These are phyloP conservation scores for Pipistrellus pipistrellus DNA, from an alignment of 2,797 vertebrate genomes.

Conservation along the genomic window DNA sequence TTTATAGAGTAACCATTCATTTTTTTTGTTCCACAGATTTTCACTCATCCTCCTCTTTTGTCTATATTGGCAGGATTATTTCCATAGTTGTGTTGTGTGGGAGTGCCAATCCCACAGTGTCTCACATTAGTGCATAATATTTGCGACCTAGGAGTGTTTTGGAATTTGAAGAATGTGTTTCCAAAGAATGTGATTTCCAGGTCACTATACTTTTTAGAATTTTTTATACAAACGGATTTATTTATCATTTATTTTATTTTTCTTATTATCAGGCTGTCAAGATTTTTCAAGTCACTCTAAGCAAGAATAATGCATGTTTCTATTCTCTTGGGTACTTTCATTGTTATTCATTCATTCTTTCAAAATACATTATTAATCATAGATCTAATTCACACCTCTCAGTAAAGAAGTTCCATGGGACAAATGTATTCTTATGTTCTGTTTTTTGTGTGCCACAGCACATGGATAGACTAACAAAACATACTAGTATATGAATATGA, in stretches of 20 bases:
- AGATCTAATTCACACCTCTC: neutral
- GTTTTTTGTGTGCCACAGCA: neutral
- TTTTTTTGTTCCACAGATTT: neutral
- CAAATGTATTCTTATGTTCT: neutral
- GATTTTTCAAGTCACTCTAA: neutral
- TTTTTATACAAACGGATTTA: neutral
- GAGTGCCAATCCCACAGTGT: fast-evolving
- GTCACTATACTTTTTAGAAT: neutral
- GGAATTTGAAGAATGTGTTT: neutral
- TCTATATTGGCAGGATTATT: neutral
- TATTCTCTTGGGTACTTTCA: neutral
- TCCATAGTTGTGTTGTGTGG: neutral
- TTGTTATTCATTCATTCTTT: neutral
- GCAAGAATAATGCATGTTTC: neutral
- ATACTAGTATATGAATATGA: neutral
- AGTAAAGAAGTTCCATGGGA: neutral
- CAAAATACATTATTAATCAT: neutral
- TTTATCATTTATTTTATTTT: neutral
- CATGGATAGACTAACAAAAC: neutral
- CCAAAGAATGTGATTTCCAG: neutral
- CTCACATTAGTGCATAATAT: neutral
- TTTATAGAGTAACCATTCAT: neutral
- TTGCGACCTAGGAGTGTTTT: neutral
- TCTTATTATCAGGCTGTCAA: neutral
- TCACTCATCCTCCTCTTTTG: neutral